Conservation (phyloP, 2,113 vertebrate species). For the Mola mola region DNA sequence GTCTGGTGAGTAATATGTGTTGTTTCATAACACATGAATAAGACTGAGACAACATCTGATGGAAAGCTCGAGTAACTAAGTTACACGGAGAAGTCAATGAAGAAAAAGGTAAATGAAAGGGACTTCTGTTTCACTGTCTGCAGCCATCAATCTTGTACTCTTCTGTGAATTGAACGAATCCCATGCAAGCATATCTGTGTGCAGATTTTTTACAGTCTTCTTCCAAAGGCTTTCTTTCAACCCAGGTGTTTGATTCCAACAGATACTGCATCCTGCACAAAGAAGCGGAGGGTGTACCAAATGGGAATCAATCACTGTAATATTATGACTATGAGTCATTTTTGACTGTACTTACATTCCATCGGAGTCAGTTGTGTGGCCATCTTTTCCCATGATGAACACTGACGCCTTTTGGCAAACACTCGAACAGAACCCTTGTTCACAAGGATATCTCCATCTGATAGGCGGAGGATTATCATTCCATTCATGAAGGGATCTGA, state of each 20-base stretch:
- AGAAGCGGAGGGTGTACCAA: constrained; percentile 6
- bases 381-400: constrained; percentile 83
- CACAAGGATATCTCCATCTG: constrained; percentile 57
- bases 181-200: not conserved
- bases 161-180: constrained; percentile 41
- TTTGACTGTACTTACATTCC: constrained; percentile 64
- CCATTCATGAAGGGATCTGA: not conserved
- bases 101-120: not conserved
- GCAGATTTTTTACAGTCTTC: constrained; percentile 37
- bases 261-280: constrained; percentile 77
- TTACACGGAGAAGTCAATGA: not conserved
- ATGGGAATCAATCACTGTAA: not conserved
- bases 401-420: constrained; percentile 78
- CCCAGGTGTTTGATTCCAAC: constrained; percentile 78
- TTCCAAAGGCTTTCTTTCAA: constrained; percentile 59
- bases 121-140: constrained; percentile 52
- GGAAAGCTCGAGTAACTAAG: not conserved
- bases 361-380: constrained; percentile 66
- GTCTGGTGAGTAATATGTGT: not conserved
- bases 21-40: too few species aligned
- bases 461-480: constrained; percentile 1
- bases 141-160: constrained; percentile 72
- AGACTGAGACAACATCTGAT: not conserved
- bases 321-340: not conserved
- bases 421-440: constrained; percentile 39